Conservation (phyloP, 2,113 vertebrate species). For the Mesitornis unicolor region DNA sequence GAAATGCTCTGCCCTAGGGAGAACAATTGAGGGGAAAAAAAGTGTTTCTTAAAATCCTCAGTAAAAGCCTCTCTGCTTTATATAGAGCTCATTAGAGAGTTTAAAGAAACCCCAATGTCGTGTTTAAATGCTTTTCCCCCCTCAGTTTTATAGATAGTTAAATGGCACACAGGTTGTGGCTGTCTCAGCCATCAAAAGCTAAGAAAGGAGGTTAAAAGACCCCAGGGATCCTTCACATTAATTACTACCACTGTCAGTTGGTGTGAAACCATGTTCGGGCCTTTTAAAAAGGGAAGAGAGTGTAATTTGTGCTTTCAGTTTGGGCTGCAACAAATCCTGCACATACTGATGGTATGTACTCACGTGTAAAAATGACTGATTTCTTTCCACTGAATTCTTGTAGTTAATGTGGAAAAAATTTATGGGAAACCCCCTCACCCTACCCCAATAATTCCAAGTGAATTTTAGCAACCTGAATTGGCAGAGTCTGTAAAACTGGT, state of each 20-base stretch:
- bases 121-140: constrained; percentile 11
- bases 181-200: constrained; percentile 48
- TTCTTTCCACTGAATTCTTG: constrained; percentile 22
- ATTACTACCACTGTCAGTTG: constrained; percentile 50
- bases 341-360: background rate
- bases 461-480: constrained; percentile 33
- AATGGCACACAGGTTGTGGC: constrained; percentile 43
- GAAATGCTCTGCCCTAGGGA: background rate
- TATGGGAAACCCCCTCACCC: background rate
- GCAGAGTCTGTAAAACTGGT: constrained; percentile 39
- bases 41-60: background rate
- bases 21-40: background rate
- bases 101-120: constrained; percentile 9
- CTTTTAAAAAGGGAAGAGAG: background rate
- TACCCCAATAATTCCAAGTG: background rate
- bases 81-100: constrained; percentile 55
- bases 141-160: constrained; percentile 42
- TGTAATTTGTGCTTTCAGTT: constrained; percentile 27
- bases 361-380: background rate
- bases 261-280: constrained; percentile 31
- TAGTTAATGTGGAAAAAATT: constrained; percentile 5
- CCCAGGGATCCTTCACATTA: constrained; percentile 40
- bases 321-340: background rate
- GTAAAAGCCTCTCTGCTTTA: constrained; percentile 38
- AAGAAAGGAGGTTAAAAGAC: constrained; percentile 59